Evolutionary conservation across 1,140 invertebrate species (phyloP).

Genomic region (Hycleus cichorii): DNA sequence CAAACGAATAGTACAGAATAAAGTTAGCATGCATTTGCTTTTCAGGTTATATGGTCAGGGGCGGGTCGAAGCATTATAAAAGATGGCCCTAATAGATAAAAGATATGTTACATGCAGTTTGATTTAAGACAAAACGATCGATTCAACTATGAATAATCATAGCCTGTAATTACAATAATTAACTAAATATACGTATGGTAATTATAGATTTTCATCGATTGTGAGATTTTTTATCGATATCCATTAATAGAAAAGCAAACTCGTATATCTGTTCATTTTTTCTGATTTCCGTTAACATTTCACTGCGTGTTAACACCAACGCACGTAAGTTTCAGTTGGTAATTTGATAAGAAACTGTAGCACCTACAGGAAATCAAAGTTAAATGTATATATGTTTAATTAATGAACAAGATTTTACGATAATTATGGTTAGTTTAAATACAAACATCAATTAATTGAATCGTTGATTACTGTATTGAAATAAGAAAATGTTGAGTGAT

Average conservation of each 20-base stretch:
- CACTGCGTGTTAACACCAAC: conserved; percentile 7
- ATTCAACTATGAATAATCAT: conserved; percentile 15
- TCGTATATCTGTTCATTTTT: too few relatives aligned
- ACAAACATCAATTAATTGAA: too few relatives aligned
- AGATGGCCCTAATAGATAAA: conserved; percentile 16
- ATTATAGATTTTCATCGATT: too few relatives aligned
- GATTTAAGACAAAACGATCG: conserved; percentile 16
- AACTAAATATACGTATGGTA: too few relatives aligned
- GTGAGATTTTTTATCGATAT: too few relatives aligned
- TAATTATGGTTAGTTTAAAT: too few relatives aligned
- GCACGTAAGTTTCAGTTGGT: conserved; percentile 1
- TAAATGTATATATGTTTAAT: not conserved
- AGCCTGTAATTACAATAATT: not conserved
- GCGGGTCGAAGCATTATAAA: conserved; percentile 5
- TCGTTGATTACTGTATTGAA: too few relatives aligned
- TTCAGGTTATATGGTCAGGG: conserved; percentile 12
- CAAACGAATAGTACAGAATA: not conserved
- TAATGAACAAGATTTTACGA: too few relatives aligned
- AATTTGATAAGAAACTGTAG: conserved; percentile 2
- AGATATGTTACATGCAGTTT: conserved; percentile 8
- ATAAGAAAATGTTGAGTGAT: too few relatives aligned
- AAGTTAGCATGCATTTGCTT: conserved; percentile 1
- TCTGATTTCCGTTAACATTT: not conserved
- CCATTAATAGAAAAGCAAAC: too few relatives aligned
- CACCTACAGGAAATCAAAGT: conserved; percentile 5